Evolutionary conservation across 2,888 invertebrate genomes (phyloP).

Genomic region (Temnothorax rugatulus): DNA sequence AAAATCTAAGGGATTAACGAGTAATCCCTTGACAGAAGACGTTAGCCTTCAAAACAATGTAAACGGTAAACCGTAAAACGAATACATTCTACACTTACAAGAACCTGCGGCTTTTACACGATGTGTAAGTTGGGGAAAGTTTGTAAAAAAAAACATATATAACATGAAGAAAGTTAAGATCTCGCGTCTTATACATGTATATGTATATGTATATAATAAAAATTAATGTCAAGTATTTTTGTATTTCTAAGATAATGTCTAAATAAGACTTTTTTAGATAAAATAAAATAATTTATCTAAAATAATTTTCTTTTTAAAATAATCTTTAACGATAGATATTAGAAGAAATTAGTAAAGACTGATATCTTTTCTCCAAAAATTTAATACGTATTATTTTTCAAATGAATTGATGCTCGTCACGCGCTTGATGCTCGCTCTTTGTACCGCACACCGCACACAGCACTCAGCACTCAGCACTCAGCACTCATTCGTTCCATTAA

Average conservation of each 20-base stretch:
- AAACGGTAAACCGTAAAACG: conserved; percentile 23
- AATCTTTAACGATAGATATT: background rate
- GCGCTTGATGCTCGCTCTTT: conserved; percentile 26
- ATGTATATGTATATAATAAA: too few species aligned
- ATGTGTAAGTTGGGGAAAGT: conserved; percentile 11
- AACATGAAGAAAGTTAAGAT: background rate
- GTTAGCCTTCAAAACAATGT: conserved; percentile 7
- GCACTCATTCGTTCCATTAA: conserved; percentile 59
- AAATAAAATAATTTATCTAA: background rate
- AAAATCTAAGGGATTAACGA: conserved; percentile 7
- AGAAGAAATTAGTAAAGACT: background rate
- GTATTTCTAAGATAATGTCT: background rate
- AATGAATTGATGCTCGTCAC: background rate
- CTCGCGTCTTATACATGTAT: background rate
- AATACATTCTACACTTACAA: conserved; percentile 31
- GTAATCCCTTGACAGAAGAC: background rate
- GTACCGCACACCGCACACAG: background rate
- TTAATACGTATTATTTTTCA: background rate
- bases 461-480: conserved; percentile 6
- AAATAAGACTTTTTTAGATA: background rate
- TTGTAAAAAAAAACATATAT: conserved; percentile 42
- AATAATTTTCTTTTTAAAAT: background rate
- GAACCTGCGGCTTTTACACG: conserved; percentile 56
- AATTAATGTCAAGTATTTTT: background rate
- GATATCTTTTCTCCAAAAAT: conserved; percentile 32